Conservation (phyloP, 2,888 invertebrate species). For the Ceramica pisi region DNA sequence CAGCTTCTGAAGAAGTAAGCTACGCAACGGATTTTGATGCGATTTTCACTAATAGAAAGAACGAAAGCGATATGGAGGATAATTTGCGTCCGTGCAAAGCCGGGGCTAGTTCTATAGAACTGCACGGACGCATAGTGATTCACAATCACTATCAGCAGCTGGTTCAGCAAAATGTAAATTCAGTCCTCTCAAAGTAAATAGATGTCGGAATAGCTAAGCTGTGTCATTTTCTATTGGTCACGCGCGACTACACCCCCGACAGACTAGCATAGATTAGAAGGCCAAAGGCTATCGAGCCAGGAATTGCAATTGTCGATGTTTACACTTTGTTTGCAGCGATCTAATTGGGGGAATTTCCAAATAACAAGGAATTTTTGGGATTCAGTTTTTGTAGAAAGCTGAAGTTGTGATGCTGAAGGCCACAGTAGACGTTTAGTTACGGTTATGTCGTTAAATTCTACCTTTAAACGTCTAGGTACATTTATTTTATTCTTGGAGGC, state of each 20-base stretch:
- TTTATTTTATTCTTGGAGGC: no score
- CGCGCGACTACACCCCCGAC: slow-evolving; percentile 44
- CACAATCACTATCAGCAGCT: not conserved
- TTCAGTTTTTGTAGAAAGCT: not conserved
- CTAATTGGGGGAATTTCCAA: slow-evolving; percentile 30
- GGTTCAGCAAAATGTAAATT: slow-evolving; percentile 7
- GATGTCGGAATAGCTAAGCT: slow-evolving; percentile 20
- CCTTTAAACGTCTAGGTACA: no score
- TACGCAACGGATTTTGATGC: no score
- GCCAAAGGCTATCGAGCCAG: slow-evolving; percentile 60
- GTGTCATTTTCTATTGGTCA: slow-evolving; percentile 48
- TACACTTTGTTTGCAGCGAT: slow-evolving; percentile 23
- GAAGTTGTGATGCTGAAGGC: not conserved
- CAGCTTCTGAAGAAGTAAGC: no score
- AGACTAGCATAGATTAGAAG: slow-evolving; percentile 41
- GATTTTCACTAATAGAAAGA: no score
- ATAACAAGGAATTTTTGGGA: not conserved
- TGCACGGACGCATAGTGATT: no score
- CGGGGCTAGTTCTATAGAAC: not conserved
- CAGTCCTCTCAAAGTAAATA: slow-evolving; percentile 11
- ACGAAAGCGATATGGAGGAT: no score
- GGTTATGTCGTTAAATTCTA: no score
- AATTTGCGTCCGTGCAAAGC: no score
- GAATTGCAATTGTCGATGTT: slow-evolving; percentile 48
- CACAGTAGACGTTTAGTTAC: no score